A percentile compares a stretch with the other conserved stretches of the same genome.
These are phyloP conservation scores for Grammomys surdaster DNA, from an alignment of 2,113 vertebrate species.

Conservation along the genomic window DNA sequence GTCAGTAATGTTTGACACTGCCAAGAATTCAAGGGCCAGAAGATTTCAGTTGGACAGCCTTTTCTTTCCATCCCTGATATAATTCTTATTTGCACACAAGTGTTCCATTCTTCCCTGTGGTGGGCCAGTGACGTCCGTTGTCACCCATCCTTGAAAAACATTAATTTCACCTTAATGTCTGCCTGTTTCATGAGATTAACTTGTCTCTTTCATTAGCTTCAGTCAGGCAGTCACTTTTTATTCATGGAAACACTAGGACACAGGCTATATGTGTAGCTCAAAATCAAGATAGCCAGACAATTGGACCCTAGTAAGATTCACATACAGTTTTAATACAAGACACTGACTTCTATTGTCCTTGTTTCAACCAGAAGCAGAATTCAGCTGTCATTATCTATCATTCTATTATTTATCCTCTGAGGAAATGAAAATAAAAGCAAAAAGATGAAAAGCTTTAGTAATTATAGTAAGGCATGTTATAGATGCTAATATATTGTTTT, in stretches of 20 bases:
- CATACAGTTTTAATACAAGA: not conserved
- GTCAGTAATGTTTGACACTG: not conserved
- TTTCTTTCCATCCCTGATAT: not conserved
- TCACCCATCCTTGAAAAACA: not conserved
- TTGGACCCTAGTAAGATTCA: not conserved
- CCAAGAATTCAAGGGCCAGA: not conserved
- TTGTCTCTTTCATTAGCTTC: not conserved
- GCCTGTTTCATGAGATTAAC: not conserved
- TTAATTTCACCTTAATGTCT: no score
- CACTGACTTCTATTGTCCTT: not conserved
- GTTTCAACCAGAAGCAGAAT: not conserved
- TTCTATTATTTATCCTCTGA: not conserved
- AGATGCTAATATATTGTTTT: not conserved
- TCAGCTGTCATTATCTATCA: not conserved
- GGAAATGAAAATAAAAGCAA: slow-evolving; percentile 9
- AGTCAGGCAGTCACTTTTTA: not conserved
- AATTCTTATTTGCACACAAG: not conserved
- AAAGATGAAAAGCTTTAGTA: not conserved
- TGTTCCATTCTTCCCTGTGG: not conserved
- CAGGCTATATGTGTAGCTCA: not conserved
- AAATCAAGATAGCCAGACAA: not conserved
- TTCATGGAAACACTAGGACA: not conserved
- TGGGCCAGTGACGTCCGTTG: not conserved
- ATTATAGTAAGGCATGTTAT: not conserved
- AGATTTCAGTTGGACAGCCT: not conserved